Evolutionary conservation across 2,113 vertebrate species (phyloP).

Genomic region (Siniperca knerii): DNA sequence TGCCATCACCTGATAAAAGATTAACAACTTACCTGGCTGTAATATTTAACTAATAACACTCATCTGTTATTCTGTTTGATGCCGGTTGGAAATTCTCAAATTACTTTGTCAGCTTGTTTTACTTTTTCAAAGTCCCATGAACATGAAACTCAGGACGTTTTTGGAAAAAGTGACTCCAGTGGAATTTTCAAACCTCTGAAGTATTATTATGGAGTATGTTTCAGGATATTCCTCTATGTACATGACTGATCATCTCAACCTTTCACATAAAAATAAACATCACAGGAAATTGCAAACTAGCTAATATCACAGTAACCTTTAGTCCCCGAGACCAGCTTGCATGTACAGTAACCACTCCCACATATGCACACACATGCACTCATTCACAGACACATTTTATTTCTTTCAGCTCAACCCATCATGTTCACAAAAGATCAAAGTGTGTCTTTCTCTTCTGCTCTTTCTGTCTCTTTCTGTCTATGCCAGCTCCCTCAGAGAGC

Average conservation of each 20-base stretch:
- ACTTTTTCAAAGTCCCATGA: not conserved
- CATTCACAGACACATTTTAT: constrained; percentile 62
- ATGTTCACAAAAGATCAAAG: constrained; percentile 81
- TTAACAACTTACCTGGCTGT: not conserved
- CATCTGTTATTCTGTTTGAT: not conserved
- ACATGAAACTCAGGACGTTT: not conserved
- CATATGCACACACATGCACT: constrained; percentile 39
- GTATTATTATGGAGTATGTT: not conserved
- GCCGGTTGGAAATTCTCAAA: not conserved
- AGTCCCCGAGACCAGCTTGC: constrained; percentile 26
- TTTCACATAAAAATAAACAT: constrained; percentile 9
- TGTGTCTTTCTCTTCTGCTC: constrained; percentile 72
- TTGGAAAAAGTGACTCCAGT: not conserved
- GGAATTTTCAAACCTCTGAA: not conserved
- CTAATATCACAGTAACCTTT: constrained; percentile 25
- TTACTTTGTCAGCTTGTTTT: not conserved
- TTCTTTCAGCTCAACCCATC: constrained; percentile 70
- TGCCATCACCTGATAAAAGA: not conserved
- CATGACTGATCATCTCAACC: not conserved
- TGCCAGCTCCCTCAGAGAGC: constrained; percentile 75
- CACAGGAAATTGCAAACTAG: not conserved
- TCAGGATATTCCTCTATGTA: not conserved
- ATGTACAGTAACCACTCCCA: constrained; percentile 43
- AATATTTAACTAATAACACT: not conserved
- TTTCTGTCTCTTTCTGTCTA: constrained; percentile 68